phyloP scores from a whole-genome alignment of 2,113 vertebrate species.

The Trematocara stigmaticum region DNA sequence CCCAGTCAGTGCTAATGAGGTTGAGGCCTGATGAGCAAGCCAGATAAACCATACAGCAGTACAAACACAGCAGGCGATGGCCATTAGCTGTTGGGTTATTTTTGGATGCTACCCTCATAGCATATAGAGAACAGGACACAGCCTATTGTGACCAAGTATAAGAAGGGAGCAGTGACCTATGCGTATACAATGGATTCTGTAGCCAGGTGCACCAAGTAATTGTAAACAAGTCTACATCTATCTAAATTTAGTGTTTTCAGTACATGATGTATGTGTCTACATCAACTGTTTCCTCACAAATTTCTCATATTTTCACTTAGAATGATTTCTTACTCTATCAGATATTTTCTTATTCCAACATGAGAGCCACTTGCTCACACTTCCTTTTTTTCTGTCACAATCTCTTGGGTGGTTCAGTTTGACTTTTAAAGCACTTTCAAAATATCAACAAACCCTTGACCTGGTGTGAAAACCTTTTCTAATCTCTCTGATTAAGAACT shows the following conservation, averaged over 20 bases:
- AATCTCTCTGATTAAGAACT: background rate
- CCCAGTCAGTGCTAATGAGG: conserved; percentile 46
- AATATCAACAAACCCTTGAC: background rate
- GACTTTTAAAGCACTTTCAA: background rate
- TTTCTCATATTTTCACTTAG: background rate
- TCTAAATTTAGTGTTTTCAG: background rate
- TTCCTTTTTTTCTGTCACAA: background rate
- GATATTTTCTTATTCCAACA: background rate
- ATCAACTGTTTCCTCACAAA: background rate
- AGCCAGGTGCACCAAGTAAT: conserved; percentile 17
- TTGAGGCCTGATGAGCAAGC: conserved; percentile 54
- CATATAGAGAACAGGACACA: conserved; percentile 44
- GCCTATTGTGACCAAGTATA: conserved; percentile 35
- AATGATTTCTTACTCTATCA: background rate
- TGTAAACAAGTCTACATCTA: background rate
- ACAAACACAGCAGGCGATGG: conserved; percentile 37
- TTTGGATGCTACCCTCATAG: conserved; percentile 41
- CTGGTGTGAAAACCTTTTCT: background rate
- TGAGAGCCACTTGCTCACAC: background rate
- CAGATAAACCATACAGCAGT: conserved; percentile 58
- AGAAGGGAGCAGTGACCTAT: conserved; percentile 9
- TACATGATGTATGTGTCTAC: background rate
- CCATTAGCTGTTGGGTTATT: conserved; percentile 59
- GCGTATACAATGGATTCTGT: conserved; percentile 8
- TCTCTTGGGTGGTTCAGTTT: background rate